These are phyloP conservation scores for Epicauta chinensis DNA, from an alignment of 1,140 invertebrate genomes.

Conservation along the genomic window DNA sequence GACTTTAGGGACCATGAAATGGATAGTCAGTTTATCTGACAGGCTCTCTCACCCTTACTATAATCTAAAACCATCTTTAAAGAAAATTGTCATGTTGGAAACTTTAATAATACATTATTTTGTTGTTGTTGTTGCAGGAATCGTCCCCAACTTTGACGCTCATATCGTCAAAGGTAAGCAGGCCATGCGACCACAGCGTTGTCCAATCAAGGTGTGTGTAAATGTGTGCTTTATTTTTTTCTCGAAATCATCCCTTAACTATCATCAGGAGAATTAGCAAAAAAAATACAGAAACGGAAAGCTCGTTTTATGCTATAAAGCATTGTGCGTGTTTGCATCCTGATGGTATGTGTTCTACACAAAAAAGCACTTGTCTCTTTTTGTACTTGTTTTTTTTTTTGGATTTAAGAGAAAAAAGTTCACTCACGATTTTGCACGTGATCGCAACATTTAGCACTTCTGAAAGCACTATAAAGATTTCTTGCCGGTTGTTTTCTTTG, in stretches of 20 bases:
- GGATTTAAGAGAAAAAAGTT: not conserved
- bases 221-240: constrained; percentile 30
- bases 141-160: constrained; percentile 60
- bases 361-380: constrained; percentile 7
- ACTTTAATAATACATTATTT: not conserved
- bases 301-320: too few relatives aligned
- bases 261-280: too few relatives aligned
- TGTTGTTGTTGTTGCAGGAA: constrained; percentile 48
- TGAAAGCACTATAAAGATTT: too few relatives aligned
- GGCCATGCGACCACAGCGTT: constrained; percentile 44
- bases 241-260: not conserved
- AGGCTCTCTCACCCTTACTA: too few relatives aligned
- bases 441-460: constrained; percentile 2
- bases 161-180: constrained; percentile 63
- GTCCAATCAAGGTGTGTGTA: constrained; percentile 45
- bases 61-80: too few relatives aligned
- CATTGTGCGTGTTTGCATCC: not conserved
- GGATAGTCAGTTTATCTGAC: too few relatives aligned
- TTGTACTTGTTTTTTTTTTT: too few relatives aligned
- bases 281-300: too few relatives aligned
- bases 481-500: too few relatives aligned
- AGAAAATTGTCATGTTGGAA: not conserved
- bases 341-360: constrained; percentile 1
- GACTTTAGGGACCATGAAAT: too few relatives aligned
- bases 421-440: constrained; percentile 13